A percentile compares a stretch with the other conserved stretches of the same genome.
Evolutionary conservation across 2,888 invertebrate genomes (phyloP).

Genomic region (Gisinianus flammeolus): DNA sequence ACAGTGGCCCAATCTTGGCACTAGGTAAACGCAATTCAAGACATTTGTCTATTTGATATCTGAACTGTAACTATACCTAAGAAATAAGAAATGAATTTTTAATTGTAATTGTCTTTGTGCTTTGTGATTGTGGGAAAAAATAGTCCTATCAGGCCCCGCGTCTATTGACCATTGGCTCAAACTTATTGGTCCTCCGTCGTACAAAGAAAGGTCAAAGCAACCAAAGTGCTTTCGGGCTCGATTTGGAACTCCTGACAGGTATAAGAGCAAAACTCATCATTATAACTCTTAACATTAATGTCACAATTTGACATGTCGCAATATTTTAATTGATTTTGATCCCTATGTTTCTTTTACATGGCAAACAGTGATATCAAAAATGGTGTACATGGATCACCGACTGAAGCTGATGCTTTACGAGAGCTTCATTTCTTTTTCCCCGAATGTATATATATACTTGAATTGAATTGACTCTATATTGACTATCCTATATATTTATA

Average conservation of each 20-base stretch:
- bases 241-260: constrained; percentile 69
- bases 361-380: constrained; percentile 72
- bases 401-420: constrained; percentile 69
- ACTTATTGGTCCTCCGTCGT: constrained; percentile 71
- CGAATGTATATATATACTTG: constrained; percentile 69
- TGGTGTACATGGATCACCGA: constrained; percentile 80
- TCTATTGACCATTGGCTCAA: constrained; percentile 76
- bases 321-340: neutral
- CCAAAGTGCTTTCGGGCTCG: constrained; percentile 74
- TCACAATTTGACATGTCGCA: neutral
- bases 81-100: no score
- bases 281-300: neutral
- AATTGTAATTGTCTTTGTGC: no score
- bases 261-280: neutral
- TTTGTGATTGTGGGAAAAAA: no score
- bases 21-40: no score
- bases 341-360: no score
- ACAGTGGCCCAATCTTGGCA: constrained; percentile 76
- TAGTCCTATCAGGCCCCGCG: constrained; percentile 71
- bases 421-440: constrained; percentile 92
- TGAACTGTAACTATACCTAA: no score
- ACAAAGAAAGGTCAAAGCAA: constrained; percentile 65
- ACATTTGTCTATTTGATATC: no score
- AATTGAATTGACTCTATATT: neutral
- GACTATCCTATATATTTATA: neutral